These are phyloP conservation scores for Chloroceryle inda DNA, from an alignment of 2,797 vertebrate species.

Conservation along the genomic window DNA sequence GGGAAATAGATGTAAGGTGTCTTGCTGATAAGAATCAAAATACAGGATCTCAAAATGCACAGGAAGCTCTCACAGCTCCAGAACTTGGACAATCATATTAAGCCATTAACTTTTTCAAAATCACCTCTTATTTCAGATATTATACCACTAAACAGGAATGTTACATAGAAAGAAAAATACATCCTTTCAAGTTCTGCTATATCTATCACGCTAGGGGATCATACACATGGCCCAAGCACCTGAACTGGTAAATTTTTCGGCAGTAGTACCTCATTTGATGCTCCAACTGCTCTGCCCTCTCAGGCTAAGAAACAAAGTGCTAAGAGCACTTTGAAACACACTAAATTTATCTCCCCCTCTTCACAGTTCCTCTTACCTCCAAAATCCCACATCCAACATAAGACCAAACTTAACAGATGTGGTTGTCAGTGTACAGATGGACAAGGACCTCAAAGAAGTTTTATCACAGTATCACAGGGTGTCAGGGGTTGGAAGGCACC, in stretches of 20 bases:
- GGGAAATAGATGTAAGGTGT: background rate
- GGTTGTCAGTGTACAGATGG: background rate
- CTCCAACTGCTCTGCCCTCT: background rate
- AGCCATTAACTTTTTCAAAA: background rate
- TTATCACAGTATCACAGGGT: too few relatives aligned
- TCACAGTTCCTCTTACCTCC: background rate
- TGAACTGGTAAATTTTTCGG: background rate
- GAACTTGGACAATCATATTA: background rate
- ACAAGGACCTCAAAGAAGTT: background rate
- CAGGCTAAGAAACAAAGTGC: background rate
- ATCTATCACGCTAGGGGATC: fast-evolving
- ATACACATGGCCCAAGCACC: background rate
- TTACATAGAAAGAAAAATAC: background rate
- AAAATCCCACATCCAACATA: background rate
- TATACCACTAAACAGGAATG: background rate
- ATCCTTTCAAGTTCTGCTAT: background rate
- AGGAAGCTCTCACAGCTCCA: background rate
- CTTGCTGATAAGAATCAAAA: background rate
- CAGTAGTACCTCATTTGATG: background rate
- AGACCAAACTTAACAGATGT: background rate
- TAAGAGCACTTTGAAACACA: background rate
- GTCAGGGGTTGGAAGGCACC: too few relatives aligned
- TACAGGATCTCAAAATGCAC: background rate
- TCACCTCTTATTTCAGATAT: background rate
- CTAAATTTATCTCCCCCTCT: background rate